Evolutionary conservation across 2,113 vertebrate genomes (phyloP).

Genomic region (Sylvietta virens): DNA sequence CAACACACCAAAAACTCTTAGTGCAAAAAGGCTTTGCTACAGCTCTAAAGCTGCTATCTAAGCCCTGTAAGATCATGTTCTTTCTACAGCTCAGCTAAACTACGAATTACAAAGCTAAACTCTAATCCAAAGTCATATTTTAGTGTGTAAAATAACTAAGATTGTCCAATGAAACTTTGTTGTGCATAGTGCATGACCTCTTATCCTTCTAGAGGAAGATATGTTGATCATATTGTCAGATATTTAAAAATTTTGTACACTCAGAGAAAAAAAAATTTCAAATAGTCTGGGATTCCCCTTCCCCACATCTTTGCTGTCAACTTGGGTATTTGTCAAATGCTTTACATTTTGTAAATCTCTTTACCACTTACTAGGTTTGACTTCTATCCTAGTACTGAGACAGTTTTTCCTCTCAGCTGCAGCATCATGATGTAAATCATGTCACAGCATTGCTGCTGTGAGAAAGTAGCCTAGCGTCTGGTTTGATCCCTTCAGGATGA

Average conservation of each 20-base stretch:
- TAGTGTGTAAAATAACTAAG: background rate
- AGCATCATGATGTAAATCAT: background rate
- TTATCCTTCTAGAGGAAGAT: background rate
- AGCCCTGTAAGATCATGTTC: background rate
- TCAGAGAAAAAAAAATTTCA: background rate
- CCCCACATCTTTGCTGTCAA: background rate
- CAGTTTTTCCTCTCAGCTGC: background rate
- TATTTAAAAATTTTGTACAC: background rate
- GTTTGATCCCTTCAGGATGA: background rate
- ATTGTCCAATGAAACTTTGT: background rate
- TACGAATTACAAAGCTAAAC: background rate
- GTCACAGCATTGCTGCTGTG: background rate
- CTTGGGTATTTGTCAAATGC: background rate
- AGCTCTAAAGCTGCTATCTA: background rate
- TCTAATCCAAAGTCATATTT: background rate
- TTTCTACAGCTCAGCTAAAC: background rate
- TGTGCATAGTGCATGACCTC: rapidly evolving
- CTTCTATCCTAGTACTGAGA: background rate
- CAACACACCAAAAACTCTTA: background rate
- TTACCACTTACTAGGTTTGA: background rate
- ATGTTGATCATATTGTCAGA: background rate
- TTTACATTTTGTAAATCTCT: background rate
- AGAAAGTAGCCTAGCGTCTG: background rate
- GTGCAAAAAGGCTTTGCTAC: background rate
- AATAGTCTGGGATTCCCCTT: background rate